phyloP scores from a whole-genome alignment of 2,797 vertebrate genomes.

The Esox lucius region DNA sequence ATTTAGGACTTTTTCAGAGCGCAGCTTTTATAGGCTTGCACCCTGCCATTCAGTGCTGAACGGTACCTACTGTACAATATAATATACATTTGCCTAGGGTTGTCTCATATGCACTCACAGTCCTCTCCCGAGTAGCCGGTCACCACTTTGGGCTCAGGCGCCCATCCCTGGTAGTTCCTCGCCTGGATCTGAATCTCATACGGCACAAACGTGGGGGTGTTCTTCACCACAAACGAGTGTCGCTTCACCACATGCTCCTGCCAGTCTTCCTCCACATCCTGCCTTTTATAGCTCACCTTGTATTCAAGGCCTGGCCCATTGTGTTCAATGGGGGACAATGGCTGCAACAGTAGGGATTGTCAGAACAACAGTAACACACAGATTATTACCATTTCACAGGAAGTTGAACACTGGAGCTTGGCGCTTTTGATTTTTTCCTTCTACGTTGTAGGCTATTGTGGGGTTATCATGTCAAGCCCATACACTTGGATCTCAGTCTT shows the following conservation, averaged over 20 bases:
- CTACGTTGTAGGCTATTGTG: neutral
- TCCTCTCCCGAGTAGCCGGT: constrained; percentile 92
- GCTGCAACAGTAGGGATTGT: constrained; percentile 65
- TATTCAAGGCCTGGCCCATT: constrained; percentile 94
- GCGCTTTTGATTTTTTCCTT: neutral
- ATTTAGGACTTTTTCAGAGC: constrained; percentile 5
- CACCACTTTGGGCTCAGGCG: constrained; percentile 83
- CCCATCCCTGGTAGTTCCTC: constrained; percentile 84
- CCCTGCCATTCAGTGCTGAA: neutral
- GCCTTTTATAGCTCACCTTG: constrained; percentile 86
- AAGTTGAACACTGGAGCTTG: constrained; percentile 16
- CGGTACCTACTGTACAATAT: neutral
- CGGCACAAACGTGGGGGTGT: constrained; percentile 88
- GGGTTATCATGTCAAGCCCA: neutral
- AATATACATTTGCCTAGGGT: neutral
- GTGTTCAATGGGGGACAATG: constrained; percentile 82
- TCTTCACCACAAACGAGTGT: constrained; percentile 84
- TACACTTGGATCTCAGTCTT: constrained; percentile 22
- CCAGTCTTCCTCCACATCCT: constrained; percentile 81
- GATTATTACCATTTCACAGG: constrained; percentile 6
- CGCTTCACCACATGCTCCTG: constrained; percentile 84
- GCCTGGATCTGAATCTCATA: constrained; percentile 94
- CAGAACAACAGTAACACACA: constrained; percentile 5
- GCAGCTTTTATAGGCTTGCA: neutral
- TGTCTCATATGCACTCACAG: constrained; percentile 75